phyloP scores from a whole-genome alignment of 2,888 invertebrate genomes.

The Tholera decimalis region DNA sequence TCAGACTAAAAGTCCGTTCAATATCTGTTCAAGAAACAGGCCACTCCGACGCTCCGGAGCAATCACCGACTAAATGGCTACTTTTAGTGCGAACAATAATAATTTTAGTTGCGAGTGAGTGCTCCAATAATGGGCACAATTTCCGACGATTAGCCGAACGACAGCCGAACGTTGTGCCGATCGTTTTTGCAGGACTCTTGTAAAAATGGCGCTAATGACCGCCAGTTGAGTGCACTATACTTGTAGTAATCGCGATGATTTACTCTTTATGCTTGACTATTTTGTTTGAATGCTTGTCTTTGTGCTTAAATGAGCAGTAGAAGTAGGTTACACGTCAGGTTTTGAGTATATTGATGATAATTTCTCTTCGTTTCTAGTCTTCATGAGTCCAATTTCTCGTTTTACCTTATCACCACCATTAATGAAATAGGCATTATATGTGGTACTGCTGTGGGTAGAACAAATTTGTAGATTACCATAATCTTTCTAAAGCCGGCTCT shows the following conservation, averaged over 20 bases:
- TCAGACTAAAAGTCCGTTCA: slow-evolving; percentile 66
- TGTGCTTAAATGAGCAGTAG: slow-evolving; percentile 27
- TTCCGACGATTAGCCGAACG: slow-evolving; percentile 89
- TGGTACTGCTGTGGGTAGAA: not conserved
- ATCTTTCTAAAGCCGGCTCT: too few relatives aligned
- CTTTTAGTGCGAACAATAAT: slow-evolving; percentile 90
- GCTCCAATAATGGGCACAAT: slow-evolving; percentile 89
- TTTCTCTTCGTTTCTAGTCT: not conserved
- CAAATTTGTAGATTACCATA: not conserved
- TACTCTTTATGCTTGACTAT: slow-evolving; percentile 57
- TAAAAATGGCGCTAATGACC: slow-evolving; percentile 85
- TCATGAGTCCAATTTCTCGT: not conserved
- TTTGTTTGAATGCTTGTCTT: slow-evolving; percentile 48
- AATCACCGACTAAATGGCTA: slow-evolving; percentile 86
- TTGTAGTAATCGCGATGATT: slow-evolving; percentile 71
- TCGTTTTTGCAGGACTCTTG: slow-evolving; percentile 84
- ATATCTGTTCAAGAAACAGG: slow-evolving; percentile 69
- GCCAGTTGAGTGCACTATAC: slow-evolving; percentile 74
- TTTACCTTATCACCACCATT: not conserved
- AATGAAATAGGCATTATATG: not conserved
- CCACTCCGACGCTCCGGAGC: slow-evolving; percentile 71
- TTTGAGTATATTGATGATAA: not conserved
- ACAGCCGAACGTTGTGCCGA: slow-evolving; percentile 70
- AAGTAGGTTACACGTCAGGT: slow-evolving; percentile 5
- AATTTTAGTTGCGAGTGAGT: slow-evolving; percentile 89